These are phyloP conservation scores for Dendrolimus houi DNA, from an alignment of 2,888 invertebrate species.

Conservation along the genomic window DNA sequence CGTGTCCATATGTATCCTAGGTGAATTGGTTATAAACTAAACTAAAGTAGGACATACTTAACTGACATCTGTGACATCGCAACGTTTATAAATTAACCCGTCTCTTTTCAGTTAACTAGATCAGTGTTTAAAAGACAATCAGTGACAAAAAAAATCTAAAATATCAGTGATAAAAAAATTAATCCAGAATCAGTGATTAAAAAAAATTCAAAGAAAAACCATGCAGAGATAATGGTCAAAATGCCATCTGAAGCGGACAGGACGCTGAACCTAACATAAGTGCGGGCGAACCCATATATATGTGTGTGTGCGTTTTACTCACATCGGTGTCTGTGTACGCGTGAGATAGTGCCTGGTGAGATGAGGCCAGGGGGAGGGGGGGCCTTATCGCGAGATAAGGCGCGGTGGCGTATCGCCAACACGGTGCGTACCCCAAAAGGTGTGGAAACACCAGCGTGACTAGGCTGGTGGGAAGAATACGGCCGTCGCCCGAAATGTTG, in stretches of 20 bases:
- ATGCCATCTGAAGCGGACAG: slow-evolving; percentile 59
- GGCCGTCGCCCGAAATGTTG: slow-evolving; percentile 87
- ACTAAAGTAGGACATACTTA: too few species aligned
- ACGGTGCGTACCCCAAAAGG: slow-evolving; percentile 25
- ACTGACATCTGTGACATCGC: slow-evolving; percentile 5
- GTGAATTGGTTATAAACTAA: too few species aligned
- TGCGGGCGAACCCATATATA: slow-evolving; percentile 23
- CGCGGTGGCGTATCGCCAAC: slow-evolving; percentile 56
- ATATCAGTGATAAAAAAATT: slow-evolving; percentile 4
- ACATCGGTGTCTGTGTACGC: slow-evolving; percentile 40
- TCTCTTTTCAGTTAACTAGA: background rate
- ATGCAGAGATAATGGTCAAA: slow-evolving; percentile 32
- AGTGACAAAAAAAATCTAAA: background rate
- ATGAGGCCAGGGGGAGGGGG: slow-evolving; percentile 68
- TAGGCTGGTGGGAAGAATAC: slow-evolving; percentile 57
- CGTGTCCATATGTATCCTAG: too few species aligned
- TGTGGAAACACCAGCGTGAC: slow-evolving; percentile 64
- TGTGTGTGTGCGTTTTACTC: slow-evolving; percentile 8
- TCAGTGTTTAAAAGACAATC: background rate
- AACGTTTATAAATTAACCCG: background rate
- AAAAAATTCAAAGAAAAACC: slow-evolving; percentile 18
- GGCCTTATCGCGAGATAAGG: slow-evolving; percentile 73
- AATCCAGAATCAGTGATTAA: slow-evolving; percentile 13
- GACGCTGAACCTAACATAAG: slow-evolving; percentile 52
- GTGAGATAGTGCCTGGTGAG: slow-evolving; percentile 64